phyloP scores from a whole-genome alignment of 2,797 vertebrate genomes.

The Carcharodon carcharias region DNA sequence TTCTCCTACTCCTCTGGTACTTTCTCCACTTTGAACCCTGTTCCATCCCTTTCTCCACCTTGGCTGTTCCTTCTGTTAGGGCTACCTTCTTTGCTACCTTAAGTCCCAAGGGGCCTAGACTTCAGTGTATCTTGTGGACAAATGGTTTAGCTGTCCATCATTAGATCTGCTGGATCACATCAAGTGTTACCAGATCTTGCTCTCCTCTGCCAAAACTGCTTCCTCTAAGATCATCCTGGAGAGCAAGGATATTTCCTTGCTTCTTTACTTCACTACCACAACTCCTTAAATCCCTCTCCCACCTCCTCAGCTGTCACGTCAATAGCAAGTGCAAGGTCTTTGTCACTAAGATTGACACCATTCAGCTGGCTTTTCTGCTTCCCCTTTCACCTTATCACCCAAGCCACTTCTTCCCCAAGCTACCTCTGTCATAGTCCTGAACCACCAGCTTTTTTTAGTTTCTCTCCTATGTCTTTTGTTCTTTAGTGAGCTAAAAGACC shows the following conservation, averaged over 20 bases:
- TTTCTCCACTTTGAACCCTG: not conserved
- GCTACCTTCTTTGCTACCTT: not conserved
- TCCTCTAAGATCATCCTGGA: not conserved
- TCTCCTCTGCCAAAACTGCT: not conserved
- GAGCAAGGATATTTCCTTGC: not conserved
- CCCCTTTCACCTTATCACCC: not conserved
- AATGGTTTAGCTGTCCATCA: not conserved
- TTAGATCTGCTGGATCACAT: not conserved
- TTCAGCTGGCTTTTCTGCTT: not conserved
- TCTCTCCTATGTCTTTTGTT: not conserved
- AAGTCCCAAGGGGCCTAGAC: not conserved
- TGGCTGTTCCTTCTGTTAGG: not conserved
- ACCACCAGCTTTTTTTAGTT: not conserved
- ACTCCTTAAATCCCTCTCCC: not conserved
- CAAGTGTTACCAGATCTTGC: not conserved
- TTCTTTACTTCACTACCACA: not conserved
- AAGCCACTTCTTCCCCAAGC: not conserved
- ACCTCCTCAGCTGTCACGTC: not conserved
- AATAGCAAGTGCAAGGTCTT: not conserved
- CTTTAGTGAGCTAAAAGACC: not conserved
- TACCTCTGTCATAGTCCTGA: not conserved
- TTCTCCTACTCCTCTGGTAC: not conserved
- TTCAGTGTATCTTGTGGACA: not conserved
- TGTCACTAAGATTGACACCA: not conserved
- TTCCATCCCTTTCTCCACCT: not conserved